Evolutionary conservation across 2,888 invertebrate species (phyloP).

Genomic region (Congeria kusceri): DNA sequence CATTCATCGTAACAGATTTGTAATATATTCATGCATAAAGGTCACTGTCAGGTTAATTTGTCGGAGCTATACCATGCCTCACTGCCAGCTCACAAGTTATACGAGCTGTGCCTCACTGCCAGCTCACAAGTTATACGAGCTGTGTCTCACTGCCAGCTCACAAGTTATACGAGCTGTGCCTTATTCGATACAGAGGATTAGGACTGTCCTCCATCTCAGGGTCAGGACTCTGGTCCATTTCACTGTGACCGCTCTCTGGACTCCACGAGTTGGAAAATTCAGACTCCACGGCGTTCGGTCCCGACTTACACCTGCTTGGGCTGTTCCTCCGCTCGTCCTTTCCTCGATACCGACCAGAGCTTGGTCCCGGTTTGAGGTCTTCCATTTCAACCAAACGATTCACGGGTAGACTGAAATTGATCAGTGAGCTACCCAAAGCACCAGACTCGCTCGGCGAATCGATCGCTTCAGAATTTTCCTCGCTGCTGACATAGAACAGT

Average conservation of each 20-base stretch:
- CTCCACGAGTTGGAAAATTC: slow-evolving; percentile 58
- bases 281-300: slow-evolving; percentile 55
- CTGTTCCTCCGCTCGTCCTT: slow-evolving; percentile 10
- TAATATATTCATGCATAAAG: too few species aligned
- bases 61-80: too few species aligned
- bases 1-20: too few species aligned
- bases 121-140: too few species aligned
- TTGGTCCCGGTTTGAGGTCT: slow-evolving; percentile 41
- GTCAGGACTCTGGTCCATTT: slow-evolving; percentile 41
- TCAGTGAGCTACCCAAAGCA: slow-evolving; percentile 13
- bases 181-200: slow-evolving; percentile 64
- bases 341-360: background rate
- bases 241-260: slow-evolving; percentile 31
- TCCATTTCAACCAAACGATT: slow-evolving; percentile 50
- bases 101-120: too few species aligned
- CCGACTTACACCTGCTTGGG: slow-evolving; percentile 10
- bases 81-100: too few species aligned
- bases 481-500: slow-evolving; percentile 80
- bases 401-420: slow-evolving; percentile 38
- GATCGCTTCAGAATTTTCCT: slow-evolving; percentile 75
- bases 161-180: slow-evolving; percentile 34
- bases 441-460: slow-evolving; percentile 67
- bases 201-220: slow-evolving; percentile 63
- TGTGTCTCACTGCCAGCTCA: too few species aligned
- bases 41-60: too few species aligned